Evolutionary conservation across 53 echinoderm and acorn worm genomes (phyloP).

Genomic region (Zoroaster sp.): DNA sequence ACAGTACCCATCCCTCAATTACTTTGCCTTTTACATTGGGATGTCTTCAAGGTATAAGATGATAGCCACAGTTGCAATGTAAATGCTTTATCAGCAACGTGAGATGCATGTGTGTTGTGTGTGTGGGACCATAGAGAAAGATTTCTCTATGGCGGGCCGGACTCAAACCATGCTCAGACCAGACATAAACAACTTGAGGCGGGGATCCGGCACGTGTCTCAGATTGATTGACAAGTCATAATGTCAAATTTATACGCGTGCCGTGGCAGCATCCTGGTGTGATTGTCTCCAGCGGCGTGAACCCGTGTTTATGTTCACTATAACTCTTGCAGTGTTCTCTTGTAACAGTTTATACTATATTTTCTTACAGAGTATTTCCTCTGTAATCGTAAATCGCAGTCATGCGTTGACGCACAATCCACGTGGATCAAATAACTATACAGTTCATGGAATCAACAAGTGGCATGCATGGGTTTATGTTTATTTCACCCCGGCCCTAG

Average conservation of each 20-base stretch:
- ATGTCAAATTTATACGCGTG: slow-evolving; percentile 10
- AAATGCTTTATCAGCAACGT: too few species aligned
- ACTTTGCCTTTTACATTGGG: too few species aligned
- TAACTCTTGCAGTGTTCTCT: not conserved
- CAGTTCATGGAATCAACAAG: not conserved
- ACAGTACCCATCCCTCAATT: too few species aligned
- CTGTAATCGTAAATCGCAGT: too few species aligned
- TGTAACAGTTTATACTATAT: too few species aligned
- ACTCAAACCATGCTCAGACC: not conserved
- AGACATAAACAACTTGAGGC: not conserved
- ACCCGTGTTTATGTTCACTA: not conserved
- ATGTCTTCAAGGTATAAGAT: too few species aligned
- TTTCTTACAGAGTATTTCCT: not conserved
- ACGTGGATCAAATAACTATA: not conserved
- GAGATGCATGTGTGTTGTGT: not conserved
- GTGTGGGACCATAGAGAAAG: not conserved
- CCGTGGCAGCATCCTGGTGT: not conserved
- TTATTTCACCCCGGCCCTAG: not conserved
- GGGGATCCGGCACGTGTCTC: not conserved
- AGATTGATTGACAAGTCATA: not conserved
- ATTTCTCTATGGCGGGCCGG: too few species aligned
- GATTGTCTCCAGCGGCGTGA: not conserved
- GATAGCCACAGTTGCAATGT: too few species aligned
- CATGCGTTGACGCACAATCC: not conserved
- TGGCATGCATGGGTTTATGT: not conserved